These are phyloP conservation scores for Unio delphinus DNA, from an alignment of 2,888 invertebrate genomes.

Conservation along the genomic window DNA sequence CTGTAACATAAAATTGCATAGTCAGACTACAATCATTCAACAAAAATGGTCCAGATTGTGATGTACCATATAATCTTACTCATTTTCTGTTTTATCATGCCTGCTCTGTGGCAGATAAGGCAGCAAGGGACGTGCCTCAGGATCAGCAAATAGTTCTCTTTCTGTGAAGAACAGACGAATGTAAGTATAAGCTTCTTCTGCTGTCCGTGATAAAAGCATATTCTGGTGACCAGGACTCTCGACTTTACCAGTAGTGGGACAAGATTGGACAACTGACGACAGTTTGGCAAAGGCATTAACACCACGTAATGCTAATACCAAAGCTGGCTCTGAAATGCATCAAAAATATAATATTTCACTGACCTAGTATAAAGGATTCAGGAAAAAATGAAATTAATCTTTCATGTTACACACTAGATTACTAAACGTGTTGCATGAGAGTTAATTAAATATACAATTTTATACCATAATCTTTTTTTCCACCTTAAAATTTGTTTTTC, in stretches of 20 bases:
- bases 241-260: slow-evolving; percentile 15
- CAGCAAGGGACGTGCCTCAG: slow-evolving; percentile 49
- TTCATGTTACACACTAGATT: not conserved
- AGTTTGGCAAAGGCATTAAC: slow-evolving; percentile 61
- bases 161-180: slow-evolving; percentile 61
- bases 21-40: not conserved
- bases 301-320: slow-evolving; percentile 60
- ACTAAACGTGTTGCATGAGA: not conserved
- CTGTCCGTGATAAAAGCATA: slow-evolving; percentile 58
- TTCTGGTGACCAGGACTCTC: slow-evolving; percentile 35
- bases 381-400: not conserved
- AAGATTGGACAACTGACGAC: slow-evolving; percentile 34
- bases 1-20: too few species aligned
- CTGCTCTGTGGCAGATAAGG: slow-evolving; percentile 48
- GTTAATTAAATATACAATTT: not conserved
- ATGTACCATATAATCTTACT: not conserved
- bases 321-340: slow-evolving; percentile 56
- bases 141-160: slow-evolving; percentile 61
- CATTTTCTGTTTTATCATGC: not conserved
- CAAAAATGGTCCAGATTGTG: not conserved
- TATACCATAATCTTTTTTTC: too few species aligned
- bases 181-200: slow-evolving; percentile 60
- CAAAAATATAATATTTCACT: slow-evolving; percentile 5
- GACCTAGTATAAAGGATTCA: not conserved
- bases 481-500: too few species aligned